These are phyloP conservation scores for Malaclemys terrapin DNA, from an alignment of 2,113 vertebrate species.

Conservation along the genomic window DNA sequence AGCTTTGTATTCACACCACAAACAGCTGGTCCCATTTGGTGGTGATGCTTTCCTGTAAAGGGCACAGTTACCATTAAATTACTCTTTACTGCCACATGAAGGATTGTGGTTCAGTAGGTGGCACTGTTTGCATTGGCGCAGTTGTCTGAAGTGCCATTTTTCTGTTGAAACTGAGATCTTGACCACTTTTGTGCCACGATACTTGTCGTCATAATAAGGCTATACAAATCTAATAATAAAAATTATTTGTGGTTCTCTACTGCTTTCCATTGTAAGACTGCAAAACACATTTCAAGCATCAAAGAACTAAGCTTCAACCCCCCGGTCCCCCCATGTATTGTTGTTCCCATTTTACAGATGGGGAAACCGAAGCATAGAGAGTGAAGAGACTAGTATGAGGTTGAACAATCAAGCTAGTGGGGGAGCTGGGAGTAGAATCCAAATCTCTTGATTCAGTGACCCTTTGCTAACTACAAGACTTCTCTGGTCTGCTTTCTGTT, in stretches of 20 bases:
- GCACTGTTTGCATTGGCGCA: background rate
- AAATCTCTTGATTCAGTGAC: background rate
- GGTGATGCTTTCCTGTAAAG: background rate
- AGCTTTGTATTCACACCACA: background rate
- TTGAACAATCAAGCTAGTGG: background rate
- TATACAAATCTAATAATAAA: slow-evolving; percentile 35
- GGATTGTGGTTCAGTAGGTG: background rate
- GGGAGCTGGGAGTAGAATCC: background rate
- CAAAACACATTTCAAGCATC: slow-evolving; percentile 6
- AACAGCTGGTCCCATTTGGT: background rate
- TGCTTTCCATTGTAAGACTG: background rate
- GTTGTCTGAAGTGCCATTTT: background rate
- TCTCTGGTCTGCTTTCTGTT: background rate
- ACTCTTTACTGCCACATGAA: background rate
- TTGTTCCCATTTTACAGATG: background rate
- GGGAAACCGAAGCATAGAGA: background rate
- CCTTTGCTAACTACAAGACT: background rate
- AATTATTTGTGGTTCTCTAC: background rate
- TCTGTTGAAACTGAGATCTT: background rate
- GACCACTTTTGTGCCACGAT: background rate
- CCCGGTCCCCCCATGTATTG: background rate
- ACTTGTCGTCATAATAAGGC: background rate
- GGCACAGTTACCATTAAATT: background rate
- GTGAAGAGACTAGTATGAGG: background rate
- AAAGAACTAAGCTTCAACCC: slow-evolving; percentile 1